phyloP scores from a whole-genome alignment of 2,888 invertebrate species.

The Hylaea fasciaria region DNA sequence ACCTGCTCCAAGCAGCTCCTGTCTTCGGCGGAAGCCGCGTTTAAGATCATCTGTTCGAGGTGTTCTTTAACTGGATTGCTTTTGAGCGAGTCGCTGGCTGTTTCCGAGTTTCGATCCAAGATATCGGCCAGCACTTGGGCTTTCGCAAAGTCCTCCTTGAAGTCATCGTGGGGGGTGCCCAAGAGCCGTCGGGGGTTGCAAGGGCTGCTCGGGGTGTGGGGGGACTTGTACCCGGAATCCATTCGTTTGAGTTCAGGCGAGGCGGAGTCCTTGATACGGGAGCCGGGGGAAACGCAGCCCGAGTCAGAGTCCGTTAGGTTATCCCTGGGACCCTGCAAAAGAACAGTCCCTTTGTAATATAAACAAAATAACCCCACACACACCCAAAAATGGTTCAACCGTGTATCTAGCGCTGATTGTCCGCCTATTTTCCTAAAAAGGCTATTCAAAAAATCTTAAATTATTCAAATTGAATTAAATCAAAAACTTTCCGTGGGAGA shows the following conservation, averaged over 20 bases:
- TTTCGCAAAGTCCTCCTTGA: constrained; percentile 81
- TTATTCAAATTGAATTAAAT: constrained; percentile 1
- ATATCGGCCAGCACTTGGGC: constrained; percentile 78
- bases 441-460: neutral
- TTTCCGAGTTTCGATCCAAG: constrained; percentile 74
- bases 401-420: neutral
- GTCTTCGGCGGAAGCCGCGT: constrained; percentile 83
- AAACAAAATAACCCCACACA: neutral
- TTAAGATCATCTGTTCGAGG: constrained; percentile 80
- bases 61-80: constrained; percentile 81
- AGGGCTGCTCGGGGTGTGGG: constrained; percentile 76
- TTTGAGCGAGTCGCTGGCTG: constrained; percentile 75
- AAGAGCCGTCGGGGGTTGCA: constrained; percentile 71
- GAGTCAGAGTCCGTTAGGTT: constrained; percentile 83
- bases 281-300: constrained; percentile 83
- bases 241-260: constrained; percentile 82
- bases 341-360: neutral
- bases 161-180: constrained; percentile 74
- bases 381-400: neutral
- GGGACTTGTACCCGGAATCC: constrained; percentile 84
- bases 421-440: neutral
- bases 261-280: constrained; percentile 81
- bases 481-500: constrained; percentile 1
- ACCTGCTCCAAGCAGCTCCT: constrained; percentile 87
- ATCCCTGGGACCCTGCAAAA: constrained; percentile 78